Base-by-base conservation (phyloP, 1,140 invertebrate species). In the Megalopta genalis region DNA sequence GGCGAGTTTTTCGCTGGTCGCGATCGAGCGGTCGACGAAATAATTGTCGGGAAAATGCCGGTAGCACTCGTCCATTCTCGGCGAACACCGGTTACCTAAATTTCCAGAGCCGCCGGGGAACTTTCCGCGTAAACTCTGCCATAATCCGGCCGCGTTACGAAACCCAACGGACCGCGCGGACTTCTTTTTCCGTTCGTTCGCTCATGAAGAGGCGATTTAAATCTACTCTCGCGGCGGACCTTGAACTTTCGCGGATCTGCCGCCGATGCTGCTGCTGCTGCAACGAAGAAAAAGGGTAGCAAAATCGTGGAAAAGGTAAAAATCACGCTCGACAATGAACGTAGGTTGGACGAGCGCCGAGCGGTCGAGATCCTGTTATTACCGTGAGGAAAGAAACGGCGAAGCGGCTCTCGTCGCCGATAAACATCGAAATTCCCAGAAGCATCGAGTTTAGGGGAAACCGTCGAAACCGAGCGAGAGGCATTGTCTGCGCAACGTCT, bases 401-500 rank as follows among this genome's bases (percentile, higher is more conserved):
- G 12, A 2, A 46, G 12, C 8, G 42, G 42, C 32, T 32, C 32
- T 32, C n/a, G n/a, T 32, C 32, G 32, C 4, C 32, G 49, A 52
- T 18, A 52, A 57, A n/a, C n/a, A 57, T 57, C 54, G 54, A n/a
- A 4, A 4, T 57, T 57, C 21, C 54, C 21, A n/a, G 54, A 57
- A n/a, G 54, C 54, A 5, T 1, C 21, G 54, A 9, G 54, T n/a
- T 57, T 57, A 57, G 23, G 16, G 16, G 25, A 25, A 23, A 42
- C 18, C 18, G n/a, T 62, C 39, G 6, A 6, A 27, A 14, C 32
- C 14, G 23, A 52, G 60, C 52, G 63, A 49, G 63, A 49, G 46
- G n/a, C 6, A 18, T 32, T n/a, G 76, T 72, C 60, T 54, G 60
- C 60, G 68, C 23, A 42, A 65, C 76, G 76, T 78, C 69, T 72